Percentiles rank a stretch among this genome's conserved stretches.
These are phyloP conservation scores for Menidia menidia DNA, from an alignment of 2,797 vertebrate species.

Conservation along the genomic window DNA sequence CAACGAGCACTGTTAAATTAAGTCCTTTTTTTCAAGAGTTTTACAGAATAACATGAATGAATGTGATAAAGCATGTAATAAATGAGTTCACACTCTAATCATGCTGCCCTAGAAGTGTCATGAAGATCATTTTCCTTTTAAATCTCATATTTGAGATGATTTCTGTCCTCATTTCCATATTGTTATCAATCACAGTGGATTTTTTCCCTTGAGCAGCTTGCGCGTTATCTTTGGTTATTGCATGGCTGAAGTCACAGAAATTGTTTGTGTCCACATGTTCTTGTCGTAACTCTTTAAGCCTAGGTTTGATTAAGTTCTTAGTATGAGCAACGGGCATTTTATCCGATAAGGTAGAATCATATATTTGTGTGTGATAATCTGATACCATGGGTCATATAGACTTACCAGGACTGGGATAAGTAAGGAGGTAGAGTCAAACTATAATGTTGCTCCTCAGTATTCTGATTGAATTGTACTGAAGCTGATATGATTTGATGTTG, in stretches of 20 bases:
- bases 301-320: too few relatives aligned
- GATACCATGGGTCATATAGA: background rate
- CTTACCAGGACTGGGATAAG: slow-evolving; percentile 6
- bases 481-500: slow-evolving; percentile 49
- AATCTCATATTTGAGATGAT: background rate
- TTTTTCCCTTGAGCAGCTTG: background rate
- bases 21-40: slow-evolving; percentile 43
- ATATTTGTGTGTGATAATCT: slow-evolving; percentile 19
- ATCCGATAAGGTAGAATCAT: background rate
- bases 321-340: background rate
- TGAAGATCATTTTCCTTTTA: slow-evolving; percentile 1
- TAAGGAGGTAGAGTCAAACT: slow-evolving; percentile 35
- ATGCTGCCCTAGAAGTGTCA: slow-evolving; percentile 50
- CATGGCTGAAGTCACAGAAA: too few relatives aligned
- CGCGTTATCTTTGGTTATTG: too few relatives aligned
- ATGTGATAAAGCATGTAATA: slow-evolving; percentile 28
- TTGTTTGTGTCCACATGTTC: too few relatives aligned
- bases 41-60: slow-evolving; percentile 16
- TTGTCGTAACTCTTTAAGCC: too few relatives aligned
- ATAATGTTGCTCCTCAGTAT: slow-evolving; percentile 35
- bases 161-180: slow-evolving; percentile 19
- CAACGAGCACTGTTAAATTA: slow-evolving; percentile 27
- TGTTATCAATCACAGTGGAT: background rate
- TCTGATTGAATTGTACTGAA: slow-evolving; percentile 39
- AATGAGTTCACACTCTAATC: slow-evolving; percentile 33